Evolutionary conservation across 2,113 vertebrate genomes (phyloP), one percentile per base, ranked within the genome.

Genomic region (Lasiurus cinereus): DNA sequence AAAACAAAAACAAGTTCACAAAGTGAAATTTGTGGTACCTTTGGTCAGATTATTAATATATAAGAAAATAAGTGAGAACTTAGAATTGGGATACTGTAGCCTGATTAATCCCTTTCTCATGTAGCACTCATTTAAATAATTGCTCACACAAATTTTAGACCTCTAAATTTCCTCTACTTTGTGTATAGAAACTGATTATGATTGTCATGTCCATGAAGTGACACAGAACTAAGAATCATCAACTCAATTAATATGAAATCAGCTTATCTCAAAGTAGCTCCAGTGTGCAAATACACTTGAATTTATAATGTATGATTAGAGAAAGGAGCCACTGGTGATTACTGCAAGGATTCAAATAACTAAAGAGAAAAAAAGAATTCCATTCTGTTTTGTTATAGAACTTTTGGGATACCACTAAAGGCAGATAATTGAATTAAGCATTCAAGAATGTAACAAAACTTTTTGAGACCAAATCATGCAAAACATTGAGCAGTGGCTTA

Each of bases 131-230:
- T 91, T 94, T 96, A 93, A 96, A 95, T 96, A 94, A 94, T 88
- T 74, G 19, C 36, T 91, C 54, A 86, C 72, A 66, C 74, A 96
- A 90, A 96, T 96, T 97, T 97, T 94, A 85, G 94, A 83, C 79
- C 36, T 83, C 88, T 92, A 90, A 92, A 94, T 95, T 86, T 24
- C 62, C 33, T 39, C 72, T 31, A 46, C 46, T 94, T 82, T 90
- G 78, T 91, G 24, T 90, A 50, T 48, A 96, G 88, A 96, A 96
- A 94, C 70, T 95, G 91, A 96, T 94, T 93, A 91, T 96, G 94
- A 96, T 87, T 83, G 78, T 94, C 91, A 89, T 84, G 78, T 83
- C 22, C 43, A 54, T 96, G 46, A 96, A 96, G n/a, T 95, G 46
- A 91, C 88, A 86, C 16, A 95, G 74, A 94, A 92, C 43, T 72